Evolutionary conservation across 2,888 invertebrate genomes (phyloP).

Genomic region (Andrena praecox): DNA sequence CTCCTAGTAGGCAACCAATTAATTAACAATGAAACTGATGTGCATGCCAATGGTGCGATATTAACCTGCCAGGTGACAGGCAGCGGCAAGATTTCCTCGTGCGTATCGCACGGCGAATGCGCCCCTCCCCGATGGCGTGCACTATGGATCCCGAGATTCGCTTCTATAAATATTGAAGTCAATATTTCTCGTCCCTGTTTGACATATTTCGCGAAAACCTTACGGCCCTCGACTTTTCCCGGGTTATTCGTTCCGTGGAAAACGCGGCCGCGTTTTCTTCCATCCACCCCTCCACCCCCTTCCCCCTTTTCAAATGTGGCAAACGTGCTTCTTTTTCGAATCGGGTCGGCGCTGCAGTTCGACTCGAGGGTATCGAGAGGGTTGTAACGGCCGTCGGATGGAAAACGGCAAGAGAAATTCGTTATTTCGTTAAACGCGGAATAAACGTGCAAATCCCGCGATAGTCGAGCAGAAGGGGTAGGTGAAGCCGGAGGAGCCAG

Average conservation of each 20-base stretch:
- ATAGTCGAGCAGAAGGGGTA: background rate
- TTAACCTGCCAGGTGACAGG: background rate
- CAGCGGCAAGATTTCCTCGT: background rate
- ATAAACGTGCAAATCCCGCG: background rate
- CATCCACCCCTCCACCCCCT: background rate
- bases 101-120: background rate
- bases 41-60: background rate
- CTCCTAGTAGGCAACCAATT: conserved; percentile 1
- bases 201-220: conserved; percentile 28
- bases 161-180: conserved; percentile 52
- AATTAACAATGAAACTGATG: background rate
- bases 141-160: conserved; percentile 30
- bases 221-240: conserved; percentile 27
- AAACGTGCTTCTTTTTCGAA: conserved; percentile 28
- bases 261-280: conserved; percentile 25
- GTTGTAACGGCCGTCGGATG: background rate
- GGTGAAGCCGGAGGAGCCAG: background rate
- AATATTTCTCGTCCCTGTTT: conserved; percentile 46
- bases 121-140: background rate
- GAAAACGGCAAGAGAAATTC: background rate
- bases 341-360: background rate
- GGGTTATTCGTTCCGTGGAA: conserved; percentile 31
- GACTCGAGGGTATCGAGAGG: background rate
- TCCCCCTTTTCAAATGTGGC: background rate
- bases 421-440: background rate